These are phyloP conservation scores for Harpegnathos saltator DNA, from an alignment of 1,140 invertebrate genomes.

Conservation along the genomic window DNA sequence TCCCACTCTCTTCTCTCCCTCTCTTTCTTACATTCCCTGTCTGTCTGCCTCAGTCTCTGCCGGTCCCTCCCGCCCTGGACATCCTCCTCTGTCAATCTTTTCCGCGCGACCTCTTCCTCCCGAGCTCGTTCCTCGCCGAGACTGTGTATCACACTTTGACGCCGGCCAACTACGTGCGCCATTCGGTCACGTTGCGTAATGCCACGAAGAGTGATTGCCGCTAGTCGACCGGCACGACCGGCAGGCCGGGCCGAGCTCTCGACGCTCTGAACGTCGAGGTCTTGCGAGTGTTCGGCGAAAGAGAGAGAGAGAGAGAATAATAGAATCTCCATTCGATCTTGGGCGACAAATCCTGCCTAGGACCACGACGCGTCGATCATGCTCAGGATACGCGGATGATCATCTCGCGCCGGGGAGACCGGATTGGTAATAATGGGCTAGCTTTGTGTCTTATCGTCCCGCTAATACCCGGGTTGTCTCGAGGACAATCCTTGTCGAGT, in stretches of 20 bases:
- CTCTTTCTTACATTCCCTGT: slow-evolving; percentile 1
- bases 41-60: too few species aligned
- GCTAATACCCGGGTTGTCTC: neutral
- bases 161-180: slow-evolving; percentile 38
- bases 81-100: slow-evolving; percentile 44
- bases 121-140: slow-evolving; percentile 15
- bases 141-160: slow-evolving; percentile 45
- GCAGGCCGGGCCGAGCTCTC: neutral
- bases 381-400: neutral
- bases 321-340: neutral
- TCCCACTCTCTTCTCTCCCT: neutral
- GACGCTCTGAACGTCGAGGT: neutral
- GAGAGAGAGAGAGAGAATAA: neutral
- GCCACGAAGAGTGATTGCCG: slow-evolving; percentile 10
- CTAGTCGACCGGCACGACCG: slow-evolving; percentile 7
- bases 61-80: slow-evolving; percentile 3
- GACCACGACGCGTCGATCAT: neutral
- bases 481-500: neutral
- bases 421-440: neutral
- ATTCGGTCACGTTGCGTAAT: slow-evolving; percentile 51
- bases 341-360: neutral
- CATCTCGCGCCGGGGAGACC: too few species aligned
- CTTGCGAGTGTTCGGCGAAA: neutral
- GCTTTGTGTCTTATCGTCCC: neutral
- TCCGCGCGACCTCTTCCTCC: slow-evolving; percentile 38